phyloP scores from a whole-genome alignment of 2,888 invertebrate genomes.

The Brenthis daphne region DNA sequence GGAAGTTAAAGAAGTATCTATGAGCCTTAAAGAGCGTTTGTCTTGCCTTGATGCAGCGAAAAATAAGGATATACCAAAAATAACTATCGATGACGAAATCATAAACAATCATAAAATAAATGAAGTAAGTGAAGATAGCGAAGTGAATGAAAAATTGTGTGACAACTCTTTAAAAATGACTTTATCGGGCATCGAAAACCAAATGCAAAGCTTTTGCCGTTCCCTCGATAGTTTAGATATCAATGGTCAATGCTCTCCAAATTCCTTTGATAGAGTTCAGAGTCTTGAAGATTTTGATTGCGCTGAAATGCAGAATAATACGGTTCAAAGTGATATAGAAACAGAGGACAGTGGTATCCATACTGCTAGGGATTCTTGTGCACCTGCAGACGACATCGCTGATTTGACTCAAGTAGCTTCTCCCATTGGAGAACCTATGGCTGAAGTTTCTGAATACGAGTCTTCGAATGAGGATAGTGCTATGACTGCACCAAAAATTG shows the following conservation, averaged over 20 bases:
- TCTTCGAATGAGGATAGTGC: slow-evolving; percentile 72
- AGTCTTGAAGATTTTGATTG: slow-evolving; percentile 84
- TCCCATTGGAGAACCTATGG: slow-evolving; percentile 72
- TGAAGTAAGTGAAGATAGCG: slow-evolving; percentile 52
- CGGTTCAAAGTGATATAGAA: slow-evolving; percentile 84
- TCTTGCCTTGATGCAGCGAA: slow-evolving; percentile 77
- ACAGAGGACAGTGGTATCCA: slow-evolving; percentile 91
- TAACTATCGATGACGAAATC: slow-evolving; percentile 67
- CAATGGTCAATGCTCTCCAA: slow-evolving; percentile 79
- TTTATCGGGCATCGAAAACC: slow-evolving; percentile 76
- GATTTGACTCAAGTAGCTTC: slow-evolving; percentile 80
- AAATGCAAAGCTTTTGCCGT: slow-evolving; percentile 84
- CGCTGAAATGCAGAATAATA: slow-evolving; percentile 82
- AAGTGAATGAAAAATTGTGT: slow-evolving; percentile 54
- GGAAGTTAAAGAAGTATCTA: slow-evolving; percentile 76
- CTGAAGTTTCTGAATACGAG: slow-evolving; percentile 72
- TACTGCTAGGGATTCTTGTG: slow-evolving; percentile 89
- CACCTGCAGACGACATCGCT: slow-evolving; percentile 88
- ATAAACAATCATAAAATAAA: slow-evolving; percentile 52
- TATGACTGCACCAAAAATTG: slow-evolving; percentile 58
- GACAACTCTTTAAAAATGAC: slow-evolving; percentile 67
- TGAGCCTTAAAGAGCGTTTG: slow-evolving; percentile 79
- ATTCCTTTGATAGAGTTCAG: slow-evolving; percentile 84
- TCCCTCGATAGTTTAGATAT: slow-evolving; percentile 85
- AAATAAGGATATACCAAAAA: slow-evolving; percentile 74